A percentile compares a stretch with the other conserved stretches of the same genome.
Conservation (phyloP, 1,140 invertebrate genomes). For the Temnothorax longispinosus region DNA sequence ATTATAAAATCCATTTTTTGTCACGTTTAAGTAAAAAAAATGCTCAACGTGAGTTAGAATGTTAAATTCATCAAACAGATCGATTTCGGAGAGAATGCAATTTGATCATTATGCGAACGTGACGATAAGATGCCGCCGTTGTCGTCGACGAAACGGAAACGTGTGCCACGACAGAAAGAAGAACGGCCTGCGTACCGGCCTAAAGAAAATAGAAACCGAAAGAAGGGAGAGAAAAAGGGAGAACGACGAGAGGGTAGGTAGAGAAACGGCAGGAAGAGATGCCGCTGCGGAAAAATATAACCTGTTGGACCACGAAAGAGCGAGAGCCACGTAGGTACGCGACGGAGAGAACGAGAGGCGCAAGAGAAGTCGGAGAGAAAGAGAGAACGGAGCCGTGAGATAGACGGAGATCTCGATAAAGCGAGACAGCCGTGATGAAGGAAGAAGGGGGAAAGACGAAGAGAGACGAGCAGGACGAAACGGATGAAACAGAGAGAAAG, state of each 20-base stretch:
- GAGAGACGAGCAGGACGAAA: conserved; percentile 37
- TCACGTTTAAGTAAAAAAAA: background rate
- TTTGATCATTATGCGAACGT: conserved; percentile 51
- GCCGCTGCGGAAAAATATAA: conserved; percentile 83
- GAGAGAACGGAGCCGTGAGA: conserved; percentile 52
- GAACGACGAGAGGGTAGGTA: conserved; percentile 35
- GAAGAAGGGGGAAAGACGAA: conserved; percentile 52
- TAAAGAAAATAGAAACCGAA: conserved; percentile 33
- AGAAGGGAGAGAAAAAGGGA: conserved; percentile 1
- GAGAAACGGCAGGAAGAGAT: conserved; percentile 54
- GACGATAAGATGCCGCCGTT: conserved; percentile 40
- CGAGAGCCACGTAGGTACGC: conserved; percentile 49
- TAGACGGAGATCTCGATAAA: conserved; percentile 64
- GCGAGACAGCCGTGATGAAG: conserved; percentile 54
- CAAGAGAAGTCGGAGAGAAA: conserved; percentile 65
- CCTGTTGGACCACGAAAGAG: conserved; percentile 84
- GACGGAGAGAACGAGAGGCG: conserved; percentile 57
- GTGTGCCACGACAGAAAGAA: conserved; percentile 50
- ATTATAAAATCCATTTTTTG: background rate
- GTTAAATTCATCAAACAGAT: background rate
- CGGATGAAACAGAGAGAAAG: conserved; percentile 20
- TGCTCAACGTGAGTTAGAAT: too few species aligned
- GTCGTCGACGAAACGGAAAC: conserved; percentile 48
- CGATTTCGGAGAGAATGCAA: background rate
- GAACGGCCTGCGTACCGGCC: conserved; percentile 21